phyloP scores from a whole-genome alignment of 2,113 vertebrate genomes.

The Mesocricetus auratus region DNA sequence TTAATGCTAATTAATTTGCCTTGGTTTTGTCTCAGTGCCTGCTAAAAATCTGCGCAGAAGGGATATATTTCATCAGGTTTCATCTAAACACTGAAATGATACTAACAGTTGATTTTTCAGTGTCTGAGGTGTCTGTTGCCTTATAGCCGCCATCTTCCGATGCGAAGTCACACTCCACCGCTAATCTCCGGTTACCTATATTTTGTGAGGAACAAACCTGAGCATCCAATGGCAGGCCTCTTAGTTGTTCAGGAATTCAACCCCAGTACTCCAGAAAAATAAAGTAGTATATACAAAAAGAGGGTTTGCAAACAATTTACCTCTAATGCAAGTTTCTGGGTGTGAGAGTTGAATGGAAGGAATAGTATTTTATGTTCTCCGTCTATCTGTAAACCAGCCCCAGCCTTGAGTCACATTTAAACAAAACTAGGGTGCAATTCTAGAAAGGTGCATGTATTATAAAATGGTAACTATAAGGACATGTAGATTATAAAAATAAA shows the following conservation, averaged over 20 bases:
- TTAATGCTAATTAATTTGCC: background rate
- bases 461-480: background rate
- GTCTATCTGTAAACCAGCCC: background rate
- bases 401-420: conserved; percentile 24
- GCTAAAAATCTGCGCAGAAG: conserved; percentile 12
- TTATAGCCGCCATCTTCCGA: background rate
- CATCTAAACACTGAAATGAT: background rate
- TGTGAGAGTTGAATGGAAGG: no score
- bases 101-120: background rate
- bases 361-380: background rate
- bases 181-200: conserved; percentile 26
- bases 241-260: conserved; percentile 41
- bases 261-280: conserved; percentile 8
- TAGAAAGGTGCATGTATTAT: background rate
- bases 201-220: conserved; percentile 43
- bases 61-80: background rate
- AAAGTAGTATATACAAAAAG: background rate
- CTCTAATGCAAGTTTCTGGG: background rate
- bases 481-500: conserved; percentile 26
- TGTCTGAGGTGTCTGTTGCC: background rate
- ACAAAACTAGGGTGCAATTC: conserved; percentile 9
- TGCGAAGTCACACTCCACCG: background rate
- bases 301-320: background rate
- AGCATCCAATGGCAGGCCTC: background rate
- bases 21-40: background rate